Base-by-base conservation (phyloP, 2,888 invertebrate species). In the Octonoba sinensis region DNA sequence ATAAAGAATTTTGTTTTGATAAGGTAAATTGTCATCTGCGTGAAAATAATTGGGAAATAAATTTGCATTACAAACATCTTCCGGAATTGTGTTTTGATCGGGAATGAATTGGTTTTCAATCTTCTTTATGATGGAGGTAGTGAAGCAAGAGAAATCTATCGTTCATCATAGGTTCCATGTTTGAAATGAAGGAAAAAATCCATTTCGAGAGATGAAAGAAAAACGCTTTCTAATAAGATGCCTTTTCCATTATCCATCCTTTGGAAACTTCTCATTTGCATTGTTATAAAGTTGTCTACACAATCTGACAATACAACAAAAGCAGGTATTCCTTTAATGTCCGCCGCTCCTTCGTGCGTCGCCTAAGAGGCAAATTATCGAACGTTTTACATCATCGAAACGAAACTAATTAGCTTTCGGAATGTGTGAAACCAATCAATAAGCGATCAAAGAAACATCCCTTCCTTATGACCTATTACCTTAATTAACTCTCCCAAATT, bases 401-500 rank as follows among this genome's bases (percentile, higher is more conserved):
- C 62, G 79, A 79, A 79, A 67, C 74, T 70, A 74, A 74, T 74
- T 74, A 70, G 81, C 74, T 56, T 60, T 56, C 49, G 81, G 81
- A 81, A 81, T 81, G 81, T 81, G 81, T 74, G 81, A 81, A 81
- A 74, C 69, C 81, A 73, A 81, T 81, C 81, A 81, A 81, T 81
- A 81, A 81, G 69, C 74, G 74, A 81, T 74, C 81, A 74, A 74
- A 73, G 70, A 73, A 73, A 79, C 69, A 76, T 70, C 54, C 57
- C 81, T 81, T 81, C 81, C 74, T 70, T 70, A 74, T 81, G 81
- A 81, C 81, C 81, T 81, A 81, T 81, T 81, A 81, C 81, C 81
- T 81, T 81, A 74, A 81, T 81, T 81, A 81, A 81, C 81, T 81
- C 64, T 74, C 73, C 62, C 81, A 74, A 81, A 74, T 81, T 81